phyloP scores from a whole-genome alignment of 2,888 invertebrate genomes.

The Diaperis boleti region DNA sequence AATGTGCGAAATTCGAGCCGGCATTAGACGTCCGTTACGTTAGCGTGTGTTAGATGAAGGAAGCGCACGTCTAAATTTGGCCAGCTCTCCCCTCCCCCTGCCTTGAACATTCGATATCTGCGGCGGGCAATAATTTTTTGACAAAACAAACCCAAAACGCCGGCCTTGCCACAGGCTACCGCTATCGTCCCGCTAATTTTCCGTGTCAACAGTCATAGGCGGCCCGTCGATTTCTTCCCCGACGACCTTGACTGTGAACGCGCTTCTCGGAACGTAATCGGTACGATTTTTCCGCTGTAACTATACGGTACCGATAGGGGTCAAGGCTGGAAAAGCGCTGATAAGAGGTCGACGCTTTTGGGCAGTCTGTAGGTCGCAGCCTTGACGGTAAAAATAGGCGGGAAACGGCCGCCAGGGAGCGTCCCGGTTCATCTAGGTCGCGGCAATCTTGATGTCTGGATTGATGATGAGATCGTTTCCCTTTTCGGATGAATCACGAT shows the following conservation, averaged over 20 bases:
- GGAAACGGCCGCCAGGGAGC: conserved; percentile 5
- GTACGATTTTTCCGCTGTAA: not conserved
- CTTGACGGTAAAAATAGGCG: conserved; percentile 17
- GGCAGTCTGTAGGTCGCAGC: conserved; percentile 7
- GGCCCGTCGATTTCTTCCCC: not conserved
- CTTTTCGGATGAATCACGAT: conserved; percentile 25
- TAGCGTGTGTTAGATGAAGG: not conserved
- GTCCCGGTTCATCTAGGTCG: conserved; percentile 6
- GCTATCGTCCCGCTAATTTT: conserved; percentile 10
- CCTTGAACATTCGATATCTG: conserved; percentile 8
- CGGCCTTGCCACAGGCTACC: conserved; percentile 21
- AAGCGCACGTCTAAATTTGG: conserved; percentile 14
- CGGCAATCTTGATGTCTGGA: conserved; percentile 25
- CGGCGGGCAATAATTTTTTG: conserved; percentile 16
- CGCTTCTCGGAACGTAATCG: not conserved
- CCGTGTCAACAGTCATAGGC: conserved; percentile 8
- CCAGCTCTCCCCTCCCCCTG: not conserved
- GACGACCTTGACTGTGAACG: conserved; percentile 15
- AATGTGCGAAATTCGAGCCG: conserved; percentile 5
- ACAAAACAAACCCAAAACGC: conserved; percentile 9
- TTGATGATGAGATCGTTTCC: conserved; percentile 3
- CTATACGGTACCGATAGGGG: not conserved
- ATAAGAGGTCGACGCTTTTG: not conserved
- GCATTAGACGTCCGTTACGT: no score
- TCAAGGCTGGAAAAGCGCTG: conserved; percentile 24